These are phyloP conservation scores for Mionectes olivaceus DNA, from an alignment of 2,797 vertebrate genomes.

Conservation along the genomic window DNA sequence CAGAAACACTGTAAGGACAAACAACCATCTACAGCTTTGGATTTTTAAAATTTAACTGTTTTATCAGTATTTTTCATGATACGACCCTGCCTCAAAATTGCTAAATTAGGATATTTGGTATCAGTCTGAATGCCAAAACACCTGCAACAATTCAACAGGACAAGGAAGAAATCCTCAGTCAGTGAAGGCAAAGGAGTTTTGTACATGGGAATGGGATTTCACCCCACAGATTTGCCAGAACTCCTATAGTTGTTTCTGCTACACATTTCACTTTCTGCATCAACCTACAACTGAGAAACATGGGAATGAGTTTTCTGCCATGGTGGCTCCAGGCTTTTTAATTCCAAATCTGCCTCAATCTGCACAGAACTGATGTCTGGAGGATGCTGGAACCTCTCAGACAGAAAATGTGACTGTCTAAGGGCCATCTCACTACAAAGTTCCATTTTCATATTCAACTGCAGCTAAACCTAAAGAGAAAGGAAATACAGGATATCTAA, in stretches of 20 bases:
- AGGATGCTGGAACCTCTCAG: neutral
- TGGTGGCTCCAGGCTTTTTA: neutral
- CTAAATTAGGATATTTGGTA: neutral
- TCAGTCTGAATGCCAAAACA: neutral
- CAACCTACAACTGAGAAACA: neutral
- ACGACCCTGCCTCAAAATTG: neutral
- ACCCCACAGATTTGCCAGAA: neutral
- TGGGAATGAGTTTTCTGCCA: neutral
- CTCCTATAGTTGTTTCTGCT: fast-evolving
- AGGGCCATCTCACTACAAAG: neutral
- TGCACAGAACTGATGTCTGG: neutral
- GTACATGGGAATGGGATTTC: neutral
- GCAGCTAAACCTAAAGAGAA: neutral
- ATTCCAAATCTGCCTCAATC: neutral
- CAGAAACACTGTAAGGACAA: neutral
- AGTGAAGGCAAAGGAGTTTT: neutral
- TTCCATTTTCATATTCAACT: neutral
- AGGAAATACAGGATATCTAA: neutral
- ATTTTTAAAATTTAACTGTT: neutral
- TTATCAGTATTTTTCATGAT: neutral
- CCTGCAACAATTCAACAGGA: neutral
- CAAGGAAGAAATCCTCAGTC: neutral
- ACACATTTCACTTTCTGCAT: neutral
- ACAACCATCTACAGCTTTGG: fast-evolving
- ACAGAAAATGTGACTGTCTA: neutral